A percentile compares a stretch with the other conserved stretches of the same genome.
phyloP scores from a whole-genome alignment of 2,797 vertebrate species.

The Acipenser oxyrinchus region DNA sequence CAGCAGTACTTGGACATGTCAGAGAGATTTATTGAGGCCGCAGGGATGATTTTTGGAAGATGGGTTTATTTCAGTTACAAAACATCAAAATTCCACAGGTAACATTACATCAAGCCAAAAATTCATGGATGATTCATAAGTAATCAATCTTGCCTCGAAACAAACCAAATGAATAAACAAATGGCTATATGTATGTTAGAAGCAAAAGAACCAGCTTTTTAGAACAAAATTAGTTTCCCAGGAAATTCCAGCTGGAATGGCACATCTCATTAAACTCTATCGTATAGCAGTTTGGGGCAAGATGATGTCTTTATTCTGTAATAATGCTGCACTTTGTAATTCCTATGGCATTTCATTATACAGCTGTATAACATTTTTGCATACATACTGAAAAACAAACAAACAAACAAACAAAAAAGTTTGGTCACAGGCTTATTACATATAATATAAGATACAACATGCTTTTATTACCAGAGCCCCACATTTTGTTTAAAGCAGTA shows the following conservation, averaged over 20 bases:
- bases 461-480: too few species aligned
- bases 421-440: too few species aligned
- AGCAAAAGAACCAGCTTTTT: too few species aligned
- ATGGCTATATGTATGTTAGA: too few species aligned
- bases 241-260: too few species aligned
- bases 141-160: background rate
- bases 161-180: background rate
- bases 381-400: background rate
- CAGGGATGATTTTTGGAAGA: conserved; percentile 12
- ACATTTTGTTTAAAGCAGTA: too few species aligned
- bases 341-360: background rate
- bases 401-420: background rate
- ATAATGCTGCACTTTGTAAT: background rate
- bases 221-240: too few species aligned
- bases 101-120: conserved; percentile 22
- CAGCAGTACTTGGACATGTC: background rate
- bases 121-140: conserved; percentile 9
- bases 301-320: conserved; percentile 2
- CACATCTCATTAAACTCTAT: too few species aligned
- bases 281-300: too few species aligned
- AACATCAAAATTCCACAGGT: conserved; percentile 28
- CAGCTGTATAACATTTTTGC: background rate
- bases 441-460: too few species aligned
- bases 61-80: conserved; percentile 32
- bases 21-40: background rate